Evolutionary conservation across 2,797 vertebrate genomes (phyloP), one percentile per base, ranked within the genome.

Genomic region (Sebastes iracundus): DNA sequence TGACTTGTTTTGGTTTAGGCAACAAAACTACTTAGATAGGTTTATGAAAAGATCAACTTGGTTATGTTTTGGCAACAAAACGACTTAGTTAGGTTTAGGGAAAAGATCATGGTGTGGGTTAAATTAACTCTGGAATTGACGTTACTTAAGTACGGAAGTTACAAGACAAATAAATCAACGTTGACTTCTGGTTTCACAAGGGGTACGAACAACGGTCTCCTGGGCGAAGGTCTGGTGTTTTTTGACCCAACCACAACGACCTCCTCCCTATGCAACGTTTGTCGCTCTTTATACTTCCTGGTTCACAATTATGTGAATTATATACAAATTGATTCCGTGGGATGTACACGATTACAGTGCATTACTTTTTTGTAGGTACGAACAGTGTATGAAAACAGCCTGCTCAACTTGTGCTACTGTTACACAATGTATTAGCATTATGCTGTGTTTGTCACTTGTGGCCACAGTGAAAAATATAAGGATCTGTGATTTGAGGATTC

Each of bases 401-500:
- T 49, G 46, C 46, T 49, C 46, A 20, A 20, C 46, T 49, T 49
- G 46, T 49, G 0, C 46, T 49, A 49, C 55, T 28, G 5, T 49
- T n/a, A 5, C 42, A 22, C 22, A 11, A 18, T 49, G 20, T 68
- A 63, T 20, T 30, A 10, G 22, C 53, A 22, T 23, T 30, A 27
- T 55, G 46, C 46, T n/a, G 18, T 49, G 2, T 49, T 20, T 49
- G 46, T 20, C 46, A 63, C n/a, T 52, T 14, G 20, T 62, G 27
- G 27, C 58, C 32, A 13, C 7, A 33, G 32, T 61, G 59, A 63
- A 13, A 56, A 62, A n/a, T 30, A 13, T 16, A 66, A 8, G 20
- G 53, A 74, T 49, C 66, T 77, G 22, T 75, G 13, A 72, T 74
- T 63, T 79, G 30, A 85, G 61, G 73, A 27, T 59, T 65, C 2